Conservation (phyloP, 2,888 invertebrate genomes). For the Nomada goodeniana region DNA sequence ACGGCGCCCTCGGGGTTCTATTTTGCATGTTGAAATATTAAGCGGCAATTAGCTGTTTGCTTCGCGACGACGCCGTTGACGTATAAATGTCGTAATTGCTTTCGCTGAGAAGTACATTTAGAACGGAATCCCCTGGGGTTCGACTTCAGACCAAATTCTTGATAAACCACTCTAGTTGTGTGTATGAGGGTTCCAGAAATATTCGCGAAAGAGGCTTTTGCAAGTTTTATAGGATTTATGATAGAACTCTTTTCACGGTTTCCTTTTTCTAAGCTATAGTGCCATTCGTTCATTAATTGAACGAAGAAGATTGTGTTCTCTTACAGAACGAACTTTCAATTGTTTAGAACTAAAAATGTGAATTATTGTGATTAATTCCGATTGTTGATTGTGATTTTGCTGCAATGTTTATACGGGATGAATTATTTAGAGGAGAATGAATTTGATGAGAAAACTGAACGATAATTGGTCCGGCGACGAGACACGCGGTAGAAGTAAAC, state of each 20-base stretch:
- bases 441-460: too few species aligned
- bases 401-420: too few species aligned
- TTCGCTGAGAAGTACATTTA: slow-evolving; percentile 32
- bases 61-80: slow-evolving; percentile 43
- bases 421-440: too few species aligned
- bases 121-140: slow-evolving; percentile 32
- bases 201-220: neutral
- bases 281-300: neutral
- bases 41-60: slow-evolving; percentile 55
- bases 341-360: neutral
- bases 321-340: neutral
- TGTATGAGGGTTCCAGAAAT: neutral
- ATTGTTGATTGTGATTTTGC: too few species aligned
- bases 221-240: too few species aligned
- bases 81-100: slow-evolving; percentile 39
- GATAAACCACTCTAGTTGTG: slow-evolving; percentile 1
- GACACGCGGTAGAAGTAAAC: too few species aligned
- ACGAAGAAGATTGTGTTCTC: too few species aligned
- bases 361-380: too few species aligned
- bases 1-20: slow-evolving; percentile 23
- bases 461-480: too few species aligned
- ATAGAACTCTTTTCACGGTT: too few species aligned
- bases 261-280: neutral
- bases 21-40: slow-evolving; percentile 50
- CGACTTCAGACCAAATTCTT: slow-evolving; percentile 27